Base-by-base conservation (phyloP, 2,888 invertebrate species). In the Gastracanthus pulcherrimus region DNA sequence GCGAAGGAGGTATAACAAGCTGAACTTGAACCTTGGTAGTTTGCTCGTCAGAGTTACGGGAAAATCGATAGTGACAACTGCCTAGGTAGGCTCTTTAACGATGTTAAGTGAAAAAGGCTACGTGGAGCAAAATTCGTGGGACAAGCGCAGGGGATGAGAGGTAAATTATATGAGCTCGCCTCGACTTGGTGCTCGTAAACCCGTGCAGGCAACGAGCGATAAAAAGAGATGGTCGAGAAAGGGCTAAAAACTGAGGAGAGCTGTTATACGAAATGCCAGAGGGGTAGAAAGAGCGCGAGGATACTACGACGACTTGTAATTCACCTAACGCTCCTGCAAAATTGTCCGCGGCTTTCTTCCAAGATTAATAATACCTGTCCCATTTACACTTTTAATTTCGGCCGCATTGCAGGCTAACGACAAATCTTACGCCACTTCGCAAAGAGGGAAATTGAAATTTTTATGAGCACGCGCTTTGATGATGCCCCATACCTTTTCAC, bases 31-130 rank as follows among this genome's bases (percentile, higher is more conserved):
- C 45, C 72, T 62, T 45, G 45, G 60, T 45, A 74, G 62, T 74
- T 62, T 62, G 16, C 62, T 62, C 31, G 19, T 74, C 45, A 60
- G 41, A 41, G 72, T 72, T 72, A 62, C n/a, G 41, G 45, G 60
- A 62, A 74, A 74, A 74, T 74, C 72, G 62, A 74, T 74, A 45
- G 60, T 4, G 31, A 62, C 74, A 74, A 74, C 62, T 74, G 62
- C 74, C 62, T 62, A 48, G 41, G 26, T 45, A 74, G 45, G 74
- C 74, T 74, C 51, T 60, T 62, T 34, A 74, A 62, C 74, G 34
- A 62, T 38, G 41, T 76, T 58, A 51, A 75, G 51, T 58, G 67
- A 76, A 67, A 67, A 55, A 76, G 67, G 34, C 41, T 6, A 4
- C 38, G 34, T 4, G 36, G n/a, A 38, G 62, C 31, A 74, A 62